phyloP scores from a whole-genome alignment of 2,888 invertebrate genomes.

The Romanomermis culicivorax region DNA sequence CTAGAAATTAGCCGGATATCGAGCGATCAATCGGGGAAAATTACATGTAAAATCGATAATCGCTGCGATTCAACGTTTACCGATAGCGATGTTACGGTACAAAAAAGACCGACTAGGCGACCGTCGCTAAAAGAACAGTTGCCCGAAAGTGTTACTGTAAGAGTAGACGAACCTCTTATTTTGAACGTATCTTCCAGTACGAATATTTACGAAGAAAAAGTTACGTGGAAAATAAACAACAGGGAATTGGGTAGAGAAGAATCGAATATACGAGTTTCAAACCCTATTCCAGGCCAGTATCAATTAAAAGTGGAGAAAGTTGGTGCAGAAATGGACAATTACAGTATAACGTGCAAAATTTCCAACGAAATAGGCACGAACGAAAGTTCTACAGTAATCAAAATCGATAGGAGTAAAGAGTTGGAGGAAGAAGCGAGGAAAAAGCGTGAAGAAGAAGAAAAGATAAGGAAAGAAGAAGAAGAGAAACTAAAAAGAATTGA shows the following conservation, averaged over 20 bases:
- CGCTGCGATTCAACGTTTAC: not conserved
- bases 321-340: slow-evolving; percentile 15
- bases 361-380: slow-evolving; percentile 29
- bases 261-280: no score
- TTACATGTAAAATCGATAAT: slow-evolving; percentile 6
- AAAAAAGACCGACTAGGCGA: not conserved
- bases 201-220: not conserved
- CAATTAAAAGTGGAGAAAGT: slow-evolving; percentile 46
- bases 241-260: not conserved
- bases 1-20: not conserved
- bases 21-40: not conserved
- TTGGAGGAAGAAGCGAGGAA: not conserved
- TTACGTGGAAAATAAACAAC: not conserved
- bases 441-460: not conserved
- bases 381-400: not conserved
- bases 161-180: no score
- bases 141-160: not conserved
- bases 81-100: not conserved
- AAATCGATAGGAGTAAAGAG: not conserved
- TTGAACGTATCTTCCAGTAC: not conserved
- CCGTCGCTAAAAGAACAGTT: not conserved
- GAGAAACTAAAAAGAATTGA: not conserved
- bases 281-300: slow-evolving; percentile 35
- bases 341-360: slow-evolving; percentile 25
- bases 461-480: not conserved